A percentile compares a stretch with the other conserved stretches of the same genome.
These are phyloP conservation scores for Aelia acuminata DNA, from an alignment of 2,888 invertebrate species.

Conservation along the genomic window DNA sequence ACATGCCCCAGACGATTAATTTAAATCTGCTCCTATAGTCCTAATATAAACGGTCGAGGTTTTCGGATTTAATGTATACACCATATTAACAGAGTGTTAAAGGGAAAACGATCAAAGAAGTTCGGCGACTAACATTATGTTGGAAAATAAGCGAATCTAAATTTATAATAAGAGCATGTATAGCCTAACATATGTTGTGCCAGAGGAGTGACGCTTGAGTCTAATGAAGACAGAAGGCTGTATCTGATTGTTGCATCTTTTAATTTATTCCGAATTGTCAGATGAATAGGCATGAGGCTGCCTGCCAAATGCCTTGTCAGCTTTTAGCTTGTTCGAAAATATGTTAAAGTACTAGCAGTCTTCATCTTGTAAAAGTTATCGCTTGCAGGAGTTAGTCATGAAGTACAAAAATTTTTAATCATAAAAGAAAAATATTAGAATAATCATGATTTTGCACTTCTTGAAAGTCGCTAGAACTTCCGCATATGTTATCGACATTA, in stretches of 20 bases:
- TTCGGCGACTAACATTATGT: conserved; percentile 44
- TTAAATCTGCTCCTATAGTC: conserved; percentile 26
- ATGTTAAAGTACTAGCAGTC: background rate
- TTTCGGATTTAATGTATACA: conserved; percentile 45
- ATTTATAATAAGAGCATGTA: conserved; percentile 31
- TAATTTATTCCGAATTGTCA: conserved; percentile 39
- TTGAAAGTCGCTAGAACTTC: too few relatives aligned
- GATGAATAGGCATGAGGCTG: conserved; percentile 47
- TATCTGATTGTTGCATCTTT: conserved; percentile 51
- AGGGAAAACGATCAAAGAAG: conserved; percentile 47
- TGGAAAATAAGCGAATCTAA: conserved; percentile 47
- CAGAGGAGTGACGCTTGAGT: background rate
- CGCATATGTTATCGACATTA: too few relatives aligned
- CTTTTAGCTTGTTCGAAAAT: background rate
- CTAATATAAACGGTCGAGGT: conserved; percentile 39
- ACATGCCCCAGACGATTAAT: conserved; percentile 20
- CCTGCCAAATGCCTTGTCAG: background rate
- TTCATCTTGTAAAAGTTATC: too few relatives aligned
- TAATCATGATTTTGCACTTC: too few relatives aligned
- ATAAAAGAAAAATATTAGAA: too few relatives aligned
- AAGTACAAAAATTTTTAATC: too few relatives aligned
- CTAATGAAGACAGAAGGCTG: conserved; percentile 54
- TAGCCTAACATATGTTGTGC: conserved; percentile 37
- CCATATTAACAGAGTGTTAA: conserved; percentile 42
- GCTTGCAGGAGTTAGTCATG: too few relatives aligned